A percentile compares a stretch with the other conserved stretches of the same genome.
phyloP scores from a whole-genome alignment of 1,140 invertebrate species.

The Calycopis cecrops region DNA sequence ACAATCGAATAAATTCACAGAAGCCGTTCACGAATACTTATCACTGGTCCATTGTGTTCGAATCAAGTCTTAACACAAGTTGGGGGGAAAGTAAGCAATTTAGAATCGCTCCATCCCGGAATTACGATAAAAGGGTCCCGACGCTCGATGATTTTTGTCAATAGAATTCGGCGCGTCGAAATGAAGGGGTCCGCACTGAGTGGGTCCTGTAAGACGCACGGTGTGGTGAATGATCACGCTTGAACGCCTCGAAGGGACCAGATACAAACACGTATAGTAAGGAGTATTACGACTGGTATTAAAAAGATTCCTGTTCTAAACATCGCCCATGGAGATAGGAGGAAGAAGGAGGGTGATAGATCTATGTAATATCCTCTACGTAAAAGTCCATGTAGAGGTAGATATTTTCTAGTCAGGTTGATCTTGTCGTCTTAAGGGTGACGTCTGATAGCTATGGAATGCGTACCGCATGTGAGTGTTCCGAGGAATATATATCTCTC shows the following conservation, averaged over 20 bases:
- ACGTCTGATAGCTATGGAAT: too few relatives aligned
- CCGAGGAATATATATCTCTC: too few relatives aligned
- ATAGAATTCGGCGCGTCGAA: conserved; percentile 51
- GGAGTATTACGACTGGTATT: too few relatives aligned
- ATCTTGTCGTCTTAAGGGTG: too few relatives aligned
- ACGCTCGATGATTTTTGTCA: conserved; percentile 49
- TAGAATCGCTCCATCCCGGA: conserved; percentile 25
- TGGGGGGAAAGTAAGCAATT: conserved; percentile 28
- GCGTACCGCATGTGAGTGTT: too few relatives aligned
- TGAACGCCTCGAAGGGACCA: conserved; percentile 20
- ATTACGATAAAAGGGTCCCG: conserved; percentile 38
- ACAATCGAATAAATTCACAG: background rate
- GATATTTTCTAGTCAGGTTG: too few relatives aligned
- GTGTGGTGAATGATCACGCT: conserved; percentile 32
- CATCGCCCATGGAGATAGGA: too few relatives aligned
- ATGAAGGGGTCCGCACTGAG: conserved; percentile 46
- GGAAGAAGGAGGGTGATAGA: too few relatives aligned
- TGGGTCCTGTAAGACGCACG: conserved; percentile 47
- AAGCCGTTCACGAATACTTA: background rate
- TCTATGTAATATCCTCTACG: too few relatives aligned
- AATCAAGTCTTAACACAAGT: conserved; percentile 10
- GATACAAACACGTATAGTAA: background rate
- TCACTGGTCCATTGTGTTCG: conserved; percentile 4
- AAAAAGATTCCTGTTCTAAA: too few relatives aligned
- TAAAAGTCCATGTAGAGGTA: too few relatives aligned